A percentile compares a stretch with the other conserved stretches of the same genome.
Conservation (phyloP, 37 sponge, comb jelly and placozoan species). For the Diacarnus erythraeanus region DNA sequence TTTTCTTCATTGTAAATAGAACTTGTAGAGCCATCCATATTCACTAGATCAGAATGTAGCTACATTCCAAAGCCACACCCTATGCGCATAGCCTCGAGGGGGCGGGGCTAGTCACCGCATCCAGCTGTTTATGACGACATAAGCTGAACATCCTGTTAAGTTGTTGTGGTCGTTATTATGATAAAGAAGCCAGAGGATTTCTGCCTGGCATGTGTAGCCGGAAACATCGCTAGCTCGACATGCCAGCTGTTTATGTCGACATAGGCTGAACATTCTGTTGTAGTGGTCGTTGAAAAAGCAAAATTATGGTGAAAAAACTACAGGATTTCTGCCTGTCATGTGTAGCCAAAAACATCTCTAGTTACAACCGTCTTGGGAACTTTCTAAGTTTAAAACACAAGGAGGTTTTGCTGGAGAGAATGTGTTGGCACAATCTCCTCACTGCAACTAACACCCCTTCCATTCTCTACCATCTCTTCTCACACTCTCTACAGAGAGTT, state of each 20-base stretch:
- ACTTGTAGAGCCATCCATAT: constrained; percentile 2
- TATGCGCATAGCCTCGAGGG: background rate
- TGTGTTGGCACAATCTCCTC: constrained; percentile 75
- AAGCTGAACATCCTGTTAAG: too few relatives aligned
- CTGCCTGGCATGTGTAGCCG: constrained; percentile 64
- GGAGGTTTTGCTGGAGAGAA: constrained; percentile 76
- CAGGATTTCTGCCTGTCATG: constrained; percentile 62
- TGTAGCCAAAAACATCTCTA: constrained; percentile 49
- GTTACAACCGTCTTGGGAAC: constrained; percentile 44
- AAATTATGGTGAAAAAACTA: constrained; percentile 65
- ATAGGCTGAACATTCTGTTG: background rate
- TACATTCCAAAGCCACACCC: background rate
- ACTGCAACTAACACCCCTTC: constrained; percentile 28
- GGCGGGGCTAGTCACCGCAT: background rate
- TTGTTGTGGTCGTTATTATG: too few relatives aligned
- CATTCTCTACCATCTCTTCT: constrained; percentile 70
- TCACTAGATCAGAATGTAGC: background rate
- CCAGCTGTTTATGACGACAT: too few relatives aligned
- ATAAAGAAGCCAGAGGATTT: constrained; percentile 61
- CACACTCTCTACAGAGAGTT: constrained; percentile 54
- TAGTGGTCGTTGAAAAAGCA: background rate
- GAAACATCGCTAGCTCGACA: constrained; percentile 29
- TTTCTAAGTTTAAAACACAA: constrained; percentile 59
- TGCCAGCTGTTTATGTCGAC: background rate
- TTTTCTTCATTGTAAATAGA: constrained; percentile 35